Percentiles rank a stretch among this genome's conserved stretches.
Conservation (phyloP, 2,888 invertebrate genomes). For the Spicauda simplicius region DNA sequence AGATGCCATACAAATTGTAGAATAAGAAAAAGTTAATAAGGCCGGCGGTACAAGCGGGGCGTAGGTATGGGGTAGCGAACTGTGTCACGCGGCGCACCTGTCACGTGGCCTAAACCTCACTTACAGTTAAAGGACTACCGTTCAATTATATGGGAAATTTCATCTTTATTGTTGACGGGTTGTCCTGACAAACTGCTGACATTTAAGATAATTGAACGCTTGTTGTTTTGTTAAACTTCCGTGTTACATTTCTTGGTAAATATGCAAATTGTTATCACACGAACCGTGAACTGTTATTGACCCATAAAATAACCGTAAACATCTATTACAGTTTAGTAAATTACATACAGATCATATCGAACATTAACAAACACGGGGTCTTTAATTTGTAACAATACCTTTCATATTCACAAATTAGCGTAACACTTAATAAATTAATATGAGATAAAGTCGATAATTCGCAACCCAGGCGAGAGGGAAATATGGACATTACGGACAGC, state of each 20-base stretch:
- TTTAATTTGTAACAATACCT: too few relatives aligned
- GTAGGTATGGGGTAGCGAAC: constrained; percentile 4
- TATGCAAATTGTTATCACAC: too few relatives aligned
- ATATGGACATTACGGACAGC: neutral
- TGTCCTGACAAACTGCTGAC: neutral
- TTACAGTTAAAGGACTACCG: constrained; percentile 23
- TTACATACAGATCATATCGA: too few relatives aligned
- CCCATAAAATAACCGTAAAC: too few relatives aligned
- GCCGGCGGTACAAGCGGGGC: constrained; percentile 18
- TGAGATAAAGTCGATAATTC: neutral
- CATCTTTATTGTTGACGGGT: constrained; percentile 3
- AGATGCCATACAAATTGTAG: constrained; percentile 26
- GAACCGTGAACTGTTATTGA: too few relatives aligned
- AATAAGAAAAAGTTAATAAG: constrained; percentile 30
- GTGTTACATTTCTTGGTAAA: neutral
- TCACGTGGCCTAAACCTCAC: constrained; percentile 33
- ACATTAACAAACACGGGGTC: too few relatives aligned
- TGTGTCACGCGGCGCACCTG: constrained; percentile 31
- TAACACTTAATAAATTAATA: too few relatives aligned
- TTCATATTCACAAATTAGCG: too few relatives aligned
- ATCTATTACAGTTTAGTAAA: too few relatives aligned
- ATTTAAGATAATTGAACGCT: constrained; percentile 1
- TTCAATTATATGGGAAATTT: constrained; percentile 18
- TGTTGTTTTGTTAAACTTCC: neutral
- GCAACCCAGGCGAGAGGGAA: neutral